phyloP scores from a whole-genome alignment of 1,140 invertebrate species.

The Bathynomus jamesi region DNA sequence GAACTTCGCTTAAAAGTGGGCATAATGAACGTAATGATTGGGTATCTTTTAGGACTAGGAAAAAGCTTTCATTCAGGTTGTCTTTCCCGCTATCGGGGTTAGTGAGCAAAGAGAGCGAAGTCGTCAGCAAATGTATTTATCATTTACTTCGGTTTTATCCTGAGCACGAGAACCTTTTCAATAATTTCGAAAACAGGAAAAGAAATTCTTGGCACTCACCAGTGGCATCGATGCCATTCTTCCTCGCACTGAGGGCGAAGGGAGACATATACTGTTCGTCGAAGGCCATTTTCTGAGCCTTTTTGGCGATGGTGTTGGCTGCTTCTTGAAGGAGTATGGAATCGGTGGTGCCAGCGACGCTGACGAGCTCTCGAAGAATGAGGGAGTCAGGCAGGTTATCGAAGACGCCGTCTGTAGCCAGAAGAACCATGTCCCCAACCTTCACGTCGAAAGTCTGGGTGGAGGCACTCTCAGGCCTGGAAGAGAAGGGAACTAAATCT shows the following conservation, averaged over 20 bases:
- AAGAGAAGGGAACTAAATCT: constrained; percentile 32
- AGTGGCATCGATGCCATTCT: constrained; percentile 85
- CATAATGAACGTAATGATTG: no score
- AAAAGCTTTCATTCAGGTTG: no score
- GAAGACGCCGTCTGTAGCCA: constrained; percentile 96
- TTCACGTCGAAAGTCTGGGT: constrained; percentile 82
- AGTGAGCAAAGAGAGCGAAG: no score
- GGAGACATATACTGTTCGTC: constrained; percentile 92
- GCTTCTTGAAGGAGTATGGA: constrained; percentile 70
- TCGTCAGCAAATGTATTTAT: no score
- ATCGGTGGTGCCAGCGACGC: constrained; percentile 58
- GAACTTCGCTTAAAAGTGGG: not conserved
- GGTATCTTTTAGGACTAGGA: no score
- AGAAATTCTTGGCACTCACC: constrained; percentile 62
- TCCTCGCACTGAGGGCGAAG: constrained; percentile 81
- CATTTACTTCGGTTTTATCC: no score
- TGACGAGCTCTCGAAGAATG: constrained; percentile 66
- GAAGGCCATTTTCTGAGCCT: constrained; percentile 84
- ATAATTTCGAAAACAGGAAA: no score
- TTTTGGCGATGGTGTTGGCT: constrained; percentile 88
- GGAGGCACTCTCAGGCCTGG: constrained; percentile 80
- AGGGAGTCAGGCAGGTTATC: constrained; percentile 91
- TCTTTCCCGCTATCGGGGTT: no score
- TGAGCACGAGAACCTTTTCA: no score
- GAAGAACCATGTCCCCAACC: constrained; percentile 90